These are phyloP conservation scores for Heliconius ethilla DNA, from an alignment of 2,888 invertebrate genomes.

Conservation along the genomic window DNA sequence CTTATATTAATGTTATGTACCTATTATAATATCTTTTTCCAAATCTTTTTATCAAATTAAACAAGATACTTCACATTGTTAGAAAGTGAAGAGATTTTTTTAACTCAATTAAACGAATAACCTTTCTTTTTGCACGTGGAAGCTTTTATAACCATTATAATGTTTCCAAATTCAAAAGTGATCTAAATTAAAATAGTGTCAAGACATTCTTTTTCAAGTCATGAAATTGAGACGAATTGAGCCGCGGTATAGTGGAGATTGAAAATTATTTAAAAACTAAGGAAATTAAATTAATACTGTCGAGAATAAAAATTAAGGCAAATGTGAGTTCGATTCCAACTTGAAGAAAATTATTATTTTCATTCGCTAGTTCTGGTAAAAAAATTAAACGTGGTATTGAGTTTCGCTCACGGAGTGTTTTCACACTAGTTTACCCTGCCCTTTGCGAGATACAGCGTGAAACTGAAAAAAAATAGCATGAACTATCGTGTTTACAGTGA, in stretches of 20 bases:
- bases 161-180: background rate
- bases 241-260: too few relatives aligned
- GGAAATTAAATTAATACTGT: too few relatives aligned
- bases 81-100: background rate
- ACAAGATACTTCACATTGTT: background rate
- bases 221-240: too few relatives aligned
- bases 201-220: background rate
- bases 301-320: too few relatives aligned
- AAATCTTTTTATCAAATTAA: background rate
- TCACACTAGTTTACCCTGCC: background rate
- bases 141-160: background rate
- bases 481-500: background rate
- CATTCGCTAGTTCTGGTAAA: background rate
- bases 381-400: background rate
- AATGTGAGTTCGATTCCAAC: background rate
- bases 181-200: background rate
- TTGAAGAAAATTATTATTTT: background rate
- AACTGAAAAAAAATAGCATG: too few relatives aligned
- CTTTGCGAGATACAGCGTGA: too few relatives aligned
- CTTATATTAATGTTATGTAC: background rate
- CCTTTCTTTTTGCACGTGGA: background rate
- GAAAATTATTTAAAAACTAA: too few relatives aligned
- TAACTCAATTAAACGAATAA: background rate
- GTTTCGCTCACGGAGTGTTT: background rate
- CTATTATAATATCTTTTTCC: background rate